These are phyloP conservation scores for Oophaga pumilio DNA, from an alignment of 2,113 vertebrate species.

Conservation along the genomic window DNA sequence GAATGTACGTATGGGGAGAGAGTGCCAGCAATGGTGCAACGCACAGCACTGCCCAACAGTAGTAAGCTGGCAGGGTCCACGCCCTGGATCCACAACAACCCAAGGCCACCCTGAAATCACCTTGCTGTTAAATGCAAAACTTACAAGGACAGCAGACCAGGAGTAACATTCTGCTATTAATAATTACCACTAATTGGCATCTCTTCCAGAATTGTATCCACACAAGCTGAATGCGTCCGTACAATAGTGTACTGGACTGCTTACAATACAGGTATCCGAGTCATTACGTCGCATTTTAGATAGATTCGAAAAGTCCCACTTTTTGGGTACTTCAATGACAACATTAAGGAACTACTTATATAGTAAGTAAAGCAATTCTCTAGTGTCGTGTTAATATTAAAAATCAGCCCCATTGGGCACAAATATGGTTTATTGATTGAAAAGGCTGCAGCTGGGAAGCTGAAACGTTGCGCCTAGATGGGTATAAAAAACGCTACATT, in stretches of 20 bases:
- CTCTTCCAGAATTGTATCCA: background rate
- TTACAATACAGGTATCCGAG: too few relatives aligned
- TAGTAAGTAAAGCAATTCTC: background rate
- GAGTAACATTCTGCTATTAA: background rate
- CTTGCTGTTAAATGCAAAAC: background rate
- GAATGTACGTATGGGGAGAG: background rate
- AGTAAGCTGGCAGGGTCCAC: conserved; percentile 12
- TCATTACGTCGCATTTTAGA: too few relatives aligned
- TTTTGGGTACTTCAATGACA: background rate
- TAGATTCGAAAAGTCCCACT: too few relatives aligned
- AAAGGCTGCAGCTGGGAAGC: too few relatives aligned
- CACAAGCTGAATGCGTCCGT: background rate
- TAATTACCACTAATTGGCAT: background rate
- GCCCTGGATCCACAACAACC: conserved; percentile 6
- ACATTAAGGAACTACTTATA: background rate
- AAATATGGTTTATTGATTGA: too few relatives aligned
- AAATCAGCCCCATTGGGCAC: too few relatives aligned
- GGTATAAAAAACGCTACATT: too few relatives aligned
- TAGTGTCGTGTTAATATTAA: too few relatives aligned
- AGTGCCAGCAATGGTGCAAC: conserved; percentile 18
- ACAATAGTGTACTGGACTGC: too few relatives aligned
- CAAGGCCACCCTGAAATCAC: background rate
- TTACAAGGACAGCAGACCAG: background rate
- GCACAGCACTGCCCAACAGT: conserved; percentile 25
- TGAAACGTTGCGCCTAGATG: too few relatives aligned